phyloP scores from a whole-genome alignment of 2,113 vertebrate genomes.

The Salminus brasiliensis region DNA sequence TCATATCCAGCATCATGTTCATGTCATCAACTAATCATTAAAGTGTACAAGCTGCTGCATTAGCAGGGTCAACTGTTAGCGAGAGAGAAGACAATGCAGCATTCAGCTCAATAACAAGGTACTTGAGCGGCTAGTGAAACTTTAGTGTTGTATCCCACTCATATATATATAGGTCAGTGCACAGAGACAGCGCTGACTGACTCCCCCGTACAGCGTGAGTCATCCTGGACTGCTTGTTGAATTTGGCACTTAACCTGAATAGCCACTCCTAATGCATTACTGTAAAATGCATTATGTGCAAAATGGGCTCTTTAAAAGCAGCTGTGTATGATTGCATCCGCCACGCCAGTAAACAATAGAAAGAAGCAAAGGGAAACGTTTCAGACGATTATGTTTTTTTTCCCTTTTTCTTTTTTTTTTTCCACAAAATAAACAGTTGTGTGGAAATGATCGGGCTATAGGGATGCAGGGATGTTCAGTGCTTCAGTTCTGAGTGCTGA shows the following conservation, averaged over 20 bases:
- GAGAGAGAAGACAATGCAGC: conserved; percentile 23
- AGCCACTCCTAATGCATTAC: conserved; percentile 41
- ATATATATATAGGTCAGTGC: conserved; percentile 14
- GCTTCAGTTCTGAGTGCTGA: too few species aligned
- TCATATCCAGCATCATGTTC: background rate
- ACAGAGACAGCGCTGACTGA: conserved; percentile 14
- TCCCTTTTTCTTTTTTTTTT: too few species aligned
- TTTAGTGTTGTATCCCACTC: conserved; percentile 15
- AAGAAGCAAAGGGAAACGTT: background rate
- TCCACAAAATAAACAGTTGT: background rate
- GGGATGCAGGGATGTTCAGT: too few species aligned
- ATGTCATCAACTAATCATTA: background rate
- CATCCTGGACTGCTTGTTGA: conserved; percentile 51
- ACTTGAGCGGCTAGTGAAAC: conserved; percentile 6
- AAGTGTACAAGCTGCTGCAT: background rate
- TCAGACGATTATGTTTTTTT: background rate
- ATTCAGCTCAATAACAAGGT: conserved; percentile 7
- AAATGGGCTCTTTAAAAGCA: conserved; percentile 28
- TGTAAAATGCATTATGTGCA: conserved; percentile 35
- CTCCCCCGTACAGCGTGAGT: conserved; percentile 37
- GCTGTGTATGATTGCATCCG: conserved; percentile 3
- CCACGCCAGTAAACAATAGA: conserved; percentile 14
- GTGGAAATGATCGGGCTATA: too few species aligned
- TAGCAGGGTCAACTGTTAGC: background rate
- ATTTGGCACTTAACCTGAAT: conserved; percentile 49